phyloP scores from a whole-genome alignment of 2,113 vertebrate genomes.

The Corythornis vintsioides region DNA sequence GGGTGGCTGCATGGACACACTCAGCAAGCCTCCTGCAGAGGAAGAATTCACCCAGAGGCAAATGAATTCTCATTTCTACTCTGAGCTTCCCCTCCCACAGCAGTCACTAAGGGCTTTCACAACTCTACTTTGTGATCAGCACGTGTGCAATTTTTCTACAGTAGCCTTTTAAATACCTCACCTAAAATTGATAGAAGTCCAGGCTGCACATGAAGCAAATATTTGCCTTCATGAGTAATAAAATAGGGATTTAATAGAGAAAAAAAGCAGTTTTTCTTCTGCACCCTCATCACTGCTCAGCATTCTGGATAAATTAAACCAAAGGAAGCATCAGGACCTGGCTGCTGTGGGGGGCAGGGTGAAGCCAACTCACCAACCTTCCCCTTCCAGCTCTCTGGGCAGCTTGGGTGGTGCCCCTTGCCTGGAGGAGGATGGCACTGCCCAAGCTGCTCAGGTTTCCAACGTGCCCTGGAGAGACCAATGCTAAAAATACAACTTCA shows the following conservation, averaged over 20 bases:
- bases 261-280: not conserved
- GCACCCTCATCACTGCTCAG: not conserved
- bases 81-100: not conserved
- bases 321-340: not conserved
- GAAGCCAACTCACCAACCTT: not conserved
- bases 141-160: not conserved
- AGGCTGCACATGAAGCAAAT: not conserved
- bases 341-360: not conserved
- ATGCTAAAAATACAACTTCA: slow-evolving; percentile 45
- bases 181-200: not conserved
- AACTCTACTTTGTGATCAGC: not conserved
- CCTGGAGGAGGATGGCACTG: rapidly evolving
- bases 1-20: not conserved
- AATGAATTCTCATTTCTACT: not conserved
- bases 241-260: not conserved
- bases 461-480: not conserved
- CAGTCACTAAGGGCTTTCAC: not conserved
- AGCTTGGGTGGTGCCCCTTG: not conserved
- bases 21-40: not conserved
- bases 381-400: not conserved
- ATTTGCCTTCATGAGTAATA: not conserved
- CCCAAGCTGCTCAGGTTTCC: slow-evolving; percentile 22
- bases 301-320: not conserved
- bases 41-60: not conserved
- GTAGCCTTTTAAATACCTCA: not conserved